Conservation (phyloP, 2,797 vertebrate species). For the Myoxocephalus aenaeus region DNA sequence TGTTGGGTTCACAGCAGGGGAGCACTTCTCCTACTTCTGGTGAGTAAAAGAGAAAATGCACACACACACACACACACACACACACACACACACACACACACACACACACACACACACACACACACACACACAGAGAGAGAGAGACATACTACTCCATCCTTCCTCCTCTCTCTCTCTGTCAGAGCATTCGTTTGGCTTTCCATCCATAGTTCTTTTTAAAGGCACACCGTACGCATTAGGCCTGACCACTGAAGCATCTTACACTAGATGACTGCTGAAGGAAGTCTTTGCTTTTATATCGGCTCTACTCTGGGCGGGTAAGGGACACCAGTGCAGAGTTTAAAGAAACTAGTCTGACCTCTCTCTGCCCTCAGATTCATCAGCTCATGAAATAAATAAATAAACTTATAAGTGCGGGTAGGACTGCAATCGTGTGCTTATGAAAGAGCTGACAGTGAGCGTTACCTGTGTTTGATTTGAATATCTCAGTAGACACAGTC, state of each 20-base stretch:
- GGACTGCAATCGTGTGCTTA: background rate
- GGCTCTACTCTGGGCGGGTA: conserved; percentile 25
- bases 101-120: conserved; percentile 13
- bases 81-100: conserved; percentile 9
- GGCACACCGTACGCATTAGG: conserved; percentile 60
- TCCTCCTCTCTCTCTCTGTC: conserved; percentile 31
- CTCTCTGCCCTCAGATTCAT: conserved; percentile 13
- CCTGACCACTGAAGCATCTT: conserved; percentile 70
- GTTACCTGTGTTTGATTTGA: conserved; percentile 84
- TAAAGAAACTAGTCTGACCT: conserved; percentile 27
- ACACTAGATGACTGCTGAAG: conserved; percentile 48
- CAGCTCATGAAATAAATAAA: conserved; percentile 5
- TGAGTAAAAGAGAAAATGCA: conserved; percentile 38
- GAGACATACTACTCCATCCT: conserved; percentile 22
- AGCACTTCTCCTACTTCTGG: conserved; percentile 47
- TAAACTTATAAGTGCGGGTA: background rate
- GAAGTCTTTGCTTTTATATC: conserved; percentile 49
- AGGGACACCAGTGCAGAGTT: conserved; percentile 28
- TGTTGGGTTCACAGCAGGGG: conserved; percentile 65
- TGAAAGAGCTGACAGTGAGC: background rate
- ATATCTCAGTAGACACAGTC: conserved; percentile 80
- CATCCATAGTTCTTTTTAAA: conserved; percentile 67
- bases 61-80: conserved; percentile 22
- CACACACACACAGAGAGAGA: conserved; percentile 18
- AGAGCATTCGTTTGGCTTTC: conserved; percentile 54